phyloP scores from a whole-genome alignment of 2,797 vertebrate genomes.

The Lagocephalus sceleratus region DNA sequence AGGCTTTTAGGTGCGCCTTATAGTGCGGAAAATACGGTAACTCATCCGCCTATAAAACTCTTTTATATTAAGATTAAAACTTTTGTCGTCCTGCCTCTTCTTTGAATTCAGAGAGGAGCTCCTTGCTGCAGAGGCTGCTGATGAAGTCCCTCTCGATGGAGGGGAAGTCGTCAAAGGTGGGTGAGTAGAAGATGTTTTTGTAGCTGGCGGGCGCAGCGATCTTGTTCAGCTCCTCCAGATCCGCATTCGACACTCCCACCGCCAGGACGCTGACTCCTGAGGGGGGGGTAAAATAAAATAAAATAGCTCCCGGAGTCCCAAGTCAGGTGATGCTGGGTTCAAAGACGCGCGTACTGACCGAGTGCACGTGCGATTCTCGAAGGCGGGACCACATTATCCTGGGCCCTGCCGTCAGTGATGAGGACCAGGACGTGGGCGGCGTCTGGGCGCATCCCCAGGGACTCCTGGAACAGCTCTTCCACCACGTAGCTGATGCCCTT shows the following conservation, averaged over 20 bases:
- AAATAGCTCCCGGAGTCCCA: neutral
- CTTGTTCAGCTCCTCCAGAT: constrained; percentile 76
- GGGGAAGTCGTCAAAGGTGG: constrained; percentile 83
- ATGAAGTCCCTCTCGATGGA: constrained; percentile 84
- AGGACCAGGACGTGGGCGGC: constrained; percentile 81
- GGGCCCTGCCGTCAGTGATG: constrained; percentile 86
- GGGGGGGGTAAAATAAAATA: constrained; percentile 1
- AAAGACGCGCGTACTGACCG: constrained; percentile 68
- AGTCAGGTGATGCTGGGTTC: neutral
- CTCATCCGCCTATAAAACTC: too few species aligned
- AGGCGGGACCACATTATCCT: constrained; percentile 82
- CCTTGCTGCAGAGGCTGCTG: constrained; percentile 76
- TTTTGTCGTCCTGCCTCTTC: constrained; percentile 62
- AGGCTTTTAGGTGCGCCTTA: too few species aligned
- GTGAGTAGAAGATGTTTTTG: constrained; percentile 80
- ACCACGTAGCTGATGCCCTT: constrained; percentile 83
- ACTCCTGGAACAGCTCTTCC: constrained; percentile 83
- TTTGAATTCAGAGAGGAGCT: constrained; percentile 61
- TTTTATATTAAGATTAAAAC: too few species aligned
- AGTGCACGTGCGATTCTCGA: constrained; percentile 81
- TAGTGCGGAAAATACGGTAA: too few species aligned
- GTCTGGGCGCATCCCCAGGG: constrained; percentile 82
- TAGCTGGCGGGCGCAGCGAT: constrained; percentile 79
- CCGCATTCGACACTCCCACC: constrained; percentile 82
- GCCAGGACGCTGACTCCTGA: constrained; percentile 83